Base-by-base conservation (phyloP, 2,888 invertebrate species). In the Hipparchia sbordonii region DNA sequence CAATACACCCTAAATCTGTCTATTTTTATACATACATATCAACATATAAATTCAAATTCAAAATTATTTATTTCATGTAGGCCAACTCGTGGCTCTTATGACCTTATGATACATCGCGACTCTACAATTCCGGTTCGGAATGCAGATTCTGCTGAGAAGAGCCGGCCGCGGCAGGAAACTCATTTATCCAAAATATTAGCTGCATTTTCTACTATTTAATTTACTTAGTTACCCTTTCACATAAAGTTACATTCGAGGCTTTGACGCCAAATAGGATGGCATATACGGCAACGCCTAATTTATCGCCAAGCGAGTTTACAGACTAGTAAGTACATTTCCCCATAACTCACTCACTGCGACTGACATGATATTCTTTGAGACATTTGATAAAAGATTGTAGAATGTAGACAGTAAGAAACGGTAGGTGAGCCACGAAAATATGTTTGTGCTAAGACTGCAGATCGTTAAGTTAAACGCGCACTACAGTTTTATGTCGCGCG, bases 361-460 rank as follows among this genome's bases (percentile, higher is more conserved):
- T 76, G 75, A 78, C 79, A 76, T 76, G 71, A 72, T 75, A 78
- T 79, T 76, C 78, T 78, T 78, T 77, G 80, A 77, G 77, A 79
- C 77, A 75, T 80, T 79, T 79, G 79, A 80, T 80, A 80, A 80
- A 80, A 80, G 78, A 79, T 79, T 77, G 79, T 77, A 76, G 77
- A 80, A 78, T 76, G 78, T 80, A 77, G 65, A 45, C 61, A 6
- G 61, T n/a, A 48, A 62, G 45, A 48, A 48, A 13, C 48, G 65
- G 78, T 77, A 76, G 76, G 78, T 78, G 77, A 77, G 79, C 80
- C 78, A 83, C 81, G 84, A 85, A 88, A 89, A 89, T 89, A 89
- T 90, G 87, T 91, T 90, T 87, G 85, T 79, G 82, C 84, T 77
- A 71, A 73, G 76, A 67, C 74, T 76, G 72, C 74, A 77, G 75